Conservation (phyloP, 64 coral and sea anemone genomes). For the Anthopleura sola region DNA sequence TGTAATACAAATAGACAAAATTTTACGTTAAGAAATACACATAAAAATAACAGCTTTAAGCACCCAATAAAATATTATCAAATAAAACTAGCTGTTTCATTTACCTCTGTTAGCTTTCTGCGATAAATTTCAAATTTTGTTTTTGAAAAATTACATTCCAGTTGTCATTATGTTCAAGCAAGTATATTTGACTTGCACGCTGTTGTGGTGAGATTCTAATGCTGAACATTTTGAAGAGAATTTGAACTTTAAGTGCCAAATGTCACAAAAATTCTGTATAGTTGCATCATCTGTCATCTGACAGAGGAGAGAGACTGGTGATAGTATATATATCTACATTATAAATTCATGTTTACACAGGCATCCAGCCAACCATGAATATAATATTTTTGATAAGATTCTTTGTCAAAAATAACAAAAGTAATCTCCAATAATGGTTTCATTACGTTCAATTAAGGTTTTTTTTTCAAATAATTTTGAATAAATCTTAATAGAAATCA, state of each 20-base stretch:
- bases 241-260: background rate
- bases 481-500: background rate
- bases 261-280: background rate
- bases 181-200: background rate
- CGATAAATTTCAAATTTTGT: background rate
- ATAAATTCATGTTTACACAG: background rate
- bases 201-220: background rate
- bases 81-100: background rate
- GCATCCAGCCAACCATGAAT: background rate
- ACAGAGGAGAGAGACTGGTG: background rate
- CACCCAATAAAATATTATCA: background rate
- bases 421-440: too few species aligned
- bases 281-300: constrained; percentile 34
- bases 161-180: too few species aligned
- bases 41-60: background rate
- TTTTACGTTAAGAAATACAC: background rate
- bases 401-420: too few species aligned
- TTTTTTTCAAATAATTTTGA: too few species aligned
- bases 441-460: too few species aligned
- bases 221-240: background rate
- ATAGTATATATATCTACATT: background rate
- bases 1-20: background rate
- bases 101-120: background rate
- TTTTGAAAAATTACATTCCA: too few species aligned
- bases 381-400: background rate